Base-by-base conservation (phyloP, 1,140 invertebrate genomes). In the Melanaphis sacchari region DNA sequence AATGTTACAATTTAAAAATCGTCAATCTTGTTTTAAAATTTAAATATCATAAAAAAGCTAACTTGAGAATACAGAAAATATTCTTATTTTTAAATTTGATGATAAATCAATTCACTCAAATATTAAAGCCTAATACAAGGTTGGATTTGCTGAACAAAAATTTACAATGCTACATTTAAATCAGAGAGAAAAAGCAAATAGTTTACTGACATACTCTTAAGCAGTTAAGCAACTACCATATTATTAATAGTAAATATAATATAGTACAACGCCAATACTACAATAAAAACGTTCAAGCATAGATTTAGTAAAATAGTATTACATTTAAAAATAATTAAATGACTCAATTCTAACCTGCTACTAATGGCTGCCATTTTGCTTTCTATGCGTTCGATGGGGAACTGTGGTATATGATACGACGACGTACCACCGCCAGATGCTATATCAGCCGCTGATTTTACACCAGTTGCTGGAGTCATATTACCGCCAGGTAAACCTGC, bases 321-420 rank as follows among this genome's bases (percentile, higher is more conserved):
- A 15, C 15, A 15, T 66, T 49, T 49, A 41, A 84, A 40, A 88
- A 89, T 26, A 90, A 40, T 21, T 59, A 54, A 22, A 1, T 87
- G 3, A 26, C 46, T n/a, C 76, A 91, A 76, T 59, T 46, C 76
- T 52, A 52, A 93, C 91, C 91, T 93, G 81, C 81, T 93, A 54
- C 81, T 93, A 54, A 93, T 93, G 41, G 91, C 91, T 21, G 91
- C 91, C 91, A 93, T 40, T 94, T 99, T 98, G 95, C 98, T 98
- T 95, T 99, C 98, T 93, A 98, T 98, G 95, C 99, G 98, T 95
- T 99, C 98, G 94, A 99, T 99, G 1, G 99, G 99, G 95, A 99
- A 99, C 95, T 99, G 98, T 0, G 98, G 98, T 31, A 99, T 97
- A 95, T 99, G 98, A 95, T 99, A 99, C 0, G 98, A 98, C 21